Conservation (phyloP, 2,113 vertebrate genomes). For the rat (Rattus norvegicus) region DNA sequence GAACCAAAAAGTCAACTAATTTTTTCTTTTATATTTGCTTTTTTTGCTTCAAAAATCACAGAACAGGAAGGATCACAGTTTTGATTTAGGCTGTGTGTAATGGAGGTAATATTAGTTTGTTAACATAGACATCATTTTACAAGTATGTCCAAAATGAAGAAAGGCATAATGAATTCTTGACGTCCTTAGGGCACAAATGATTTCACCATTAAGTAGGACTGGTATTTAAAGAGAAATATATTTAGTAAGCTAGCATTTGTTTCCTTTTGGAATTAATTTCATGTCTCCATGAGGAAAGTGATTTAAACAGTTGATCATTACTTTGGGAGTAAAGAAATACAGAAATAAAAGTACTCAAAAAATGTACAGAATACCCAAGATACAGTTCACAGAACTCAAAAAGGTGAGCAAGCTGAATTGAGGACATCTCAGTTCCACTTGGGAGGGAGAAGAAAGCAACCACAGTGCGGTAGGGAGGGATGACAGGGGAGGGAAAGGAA, state of each 20-base stretch:
- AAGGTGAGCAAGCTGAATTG: too few species aligned
- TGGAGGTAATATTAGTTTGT: neutral
- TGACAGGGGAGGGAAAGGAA: too few species aligned
- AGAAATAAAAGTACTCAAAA: neutral
- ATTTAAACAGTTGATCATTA: neutral
- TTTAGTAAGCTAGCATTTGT: neutral
- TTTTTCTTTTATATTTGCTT: neutral
- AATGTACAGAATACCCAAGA: too few species aligned
- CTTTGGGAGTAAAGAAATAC: neutral
- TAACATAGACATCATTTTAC: neutral
- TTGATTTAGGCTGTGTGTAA: neutral
- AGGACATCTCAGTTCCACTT: too few species aligned
- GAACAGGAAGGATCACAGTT: neutral
- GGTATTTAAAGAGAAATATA: neutral
- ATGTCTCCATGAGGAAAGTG: neutral
- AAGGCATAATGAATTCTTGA: neutral
- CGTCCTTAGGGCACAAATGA: neutral
- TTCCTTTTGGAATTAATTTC: neutral
- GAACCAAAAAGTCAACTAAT: neutral
- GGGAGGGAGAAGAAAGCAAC: too few species aligned
- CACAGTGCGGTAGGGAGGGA: too few species aligned
- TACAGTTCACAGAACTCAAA: too few species aligned
- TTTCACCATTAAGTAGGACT: neutral
- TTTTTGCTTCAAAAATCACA: neutral
- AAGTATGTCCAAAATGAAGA: neutral